phyloP scores from a whole-genome alignment of 2,797 vertebrate species.

The Octomys mimax region DNA sequence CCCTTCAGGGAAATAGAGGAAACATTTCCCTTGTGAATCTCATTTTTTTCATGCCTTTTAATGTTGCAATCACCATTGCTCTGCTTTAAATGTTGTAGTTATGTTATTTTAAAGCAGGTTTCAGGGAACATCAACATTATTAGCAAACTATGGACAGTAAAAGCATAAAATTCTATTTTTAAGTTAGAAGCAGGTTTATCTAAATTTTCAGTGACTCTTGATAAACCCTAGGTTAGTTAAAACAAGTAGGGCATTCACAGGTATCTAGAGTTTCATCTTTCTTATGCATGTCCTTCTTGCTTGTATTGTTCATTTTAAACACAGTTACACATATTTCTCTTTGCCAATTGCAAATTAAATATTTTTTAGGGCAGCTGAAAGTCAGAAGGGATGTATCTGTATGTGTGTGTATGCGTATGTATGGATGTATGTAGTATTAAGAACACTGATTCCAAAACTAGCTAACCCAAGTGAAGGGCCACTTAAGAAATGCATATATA shows the following conservation, averaged over 20 bases:
- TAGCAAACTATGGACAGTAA: conserved; percentile 62
- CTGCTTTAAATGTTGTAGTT: conserved; percentile 56
- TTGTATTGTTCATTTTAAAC: conserved; percentile 4
- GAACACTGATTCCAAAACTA: background rate
- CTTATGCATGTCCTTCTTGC: background rate
- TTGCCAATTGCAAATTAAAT: background rate
- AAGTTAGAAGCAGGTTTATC: conserved; percentile 45
- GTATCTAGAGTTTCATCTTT: background rate
- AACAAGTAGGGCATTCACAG: conserved; percentile 2
- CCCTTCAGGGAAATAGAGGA: conserved; percentile 28
- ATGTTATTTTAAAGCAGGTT: conserved; percentile 60
- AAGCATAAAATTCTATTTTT: conserved; percentile 49
- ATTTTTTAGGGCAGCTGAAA: conserved; percentile 41
- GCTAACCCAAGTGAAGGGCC: background rate
- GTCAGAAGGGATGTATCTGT: background rate
- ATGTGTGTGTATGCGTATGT: background rate
- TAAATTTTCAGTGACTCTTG: background rate
- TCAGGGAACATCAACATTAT: conserved; percentile 34
- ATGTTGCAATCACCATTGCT: conserved; percentile 12
- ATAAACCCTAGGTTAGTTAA: conserved; percentile 5
- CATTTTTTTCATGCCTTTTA: conserved; percentile 69
- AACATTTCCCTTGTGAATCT: background rate
- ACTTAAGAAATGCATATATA: background rate
- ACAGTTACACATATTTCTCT: conserved; percentile 30
- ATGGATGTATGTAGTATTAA: background rate